Evolutionary conservation across 2,888 invertebrate species (phyloP).

Genomic region (Cephonodes hylas): DNA sequence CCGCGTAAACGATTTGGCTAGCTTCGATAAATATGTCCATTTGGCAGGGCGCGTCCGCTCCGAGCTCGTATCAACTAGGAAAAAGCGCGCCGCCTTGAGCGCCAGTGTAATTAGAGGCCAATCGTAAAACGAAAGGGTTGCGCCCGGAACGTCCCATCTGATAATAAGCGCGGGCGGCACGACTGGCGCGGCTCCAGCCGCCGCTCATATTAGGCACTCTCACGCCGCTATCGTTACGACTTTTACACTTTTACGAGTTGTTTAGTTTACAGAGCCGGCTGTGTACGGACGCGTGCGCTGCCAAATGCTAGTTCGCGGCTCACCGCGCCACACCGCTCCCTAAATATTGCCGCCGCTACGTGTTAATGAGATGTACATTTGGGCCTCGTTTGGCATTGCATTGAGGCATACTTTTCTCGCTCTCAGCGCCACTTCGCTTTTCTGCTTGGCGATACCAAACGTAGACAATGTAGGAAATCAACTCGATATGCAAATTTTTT

Average conservation of each 20-base stretch:
- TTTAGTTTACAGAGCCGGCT: slow-evolving; percentile 74
- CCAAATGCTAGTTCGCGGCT: slow-evolving; percentile 80
- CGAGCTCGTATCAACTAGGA: slow-evolving; percentile 57
- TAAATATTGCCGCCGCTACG: slow-evolving; percentile 67
- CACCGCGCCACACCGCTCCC: slow-evolving; percentile 69
- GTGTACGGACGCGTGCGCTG: slow-evolving; percentile 63
- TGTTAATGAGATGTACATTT: slow-evolving; percentile 75
- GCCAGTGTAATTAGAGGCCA: slow-evolving; percentile 77
- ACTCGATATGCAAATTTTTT: background rate
- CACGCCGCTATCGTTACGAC: slow-evolving; percentile 75
- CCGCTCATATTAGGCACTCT: slow-evolving; percentile 76
- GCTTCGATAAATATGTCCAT: slow-evolving; percentile 71
- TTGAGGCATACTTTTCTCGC: slow-evolving; percentile 25
- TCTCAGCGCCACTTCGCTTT: background rate
- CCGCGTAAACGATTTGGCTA: slow-evolving; percentile 66
- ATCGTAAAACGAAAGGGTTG: slow-evolving; percentile 81
- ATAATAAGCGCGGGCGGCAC: slow-evolving; percentile 78
- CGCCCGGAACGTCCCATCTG: slow-evolving; percentile 74
- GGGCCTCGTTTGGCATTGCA: slow-evolving; percentile 64
- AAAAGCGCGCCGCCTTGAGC: slow-evolving; percentile 76
- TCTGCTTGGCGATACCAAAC: slow-evolving; percentile 17
- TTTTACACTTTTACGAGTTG: slow-evolving; percentile 81
- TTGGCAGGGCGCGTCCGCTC: slow-evolving; percentile 63
- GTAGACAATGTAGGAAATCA: background rate
- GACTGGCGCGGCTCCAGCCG: slow-evolving; percentile 76